Conservation (phyloP, 2,888 invertebrate genomes). For the Norana najaformis region DNA sequence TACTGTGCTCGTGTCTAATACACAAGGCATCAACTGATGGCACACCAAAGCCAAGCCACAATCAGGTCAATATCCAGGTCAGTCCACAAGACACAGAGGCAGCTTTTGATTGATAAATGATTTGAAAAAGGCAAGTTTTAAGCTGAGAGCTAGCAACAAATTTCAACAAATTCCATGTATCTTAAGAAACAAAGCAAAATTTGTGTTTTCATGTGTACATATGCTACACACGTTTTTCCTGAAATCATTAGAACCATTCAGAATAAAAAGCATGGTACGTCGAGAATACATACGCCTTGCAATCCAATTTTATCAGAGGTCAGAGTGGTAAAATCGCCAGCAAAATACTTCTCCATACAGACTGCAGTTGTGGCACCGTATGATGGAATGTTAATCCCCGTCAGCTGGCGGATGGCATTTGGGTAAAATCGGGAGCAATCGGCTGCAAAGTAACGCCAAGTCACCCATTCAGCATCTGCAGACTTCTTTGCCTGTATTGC, state of each 20-base stretch:
- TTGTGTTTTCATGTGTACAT: too few species aligned
- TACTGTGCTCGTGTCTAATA: too few species aligned
- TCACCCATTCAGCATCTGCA: conserved; percentile 16
- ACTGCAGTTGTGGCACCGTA: conserved; percentile 15
- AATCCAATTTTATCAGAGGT: conserved; percentile 1
- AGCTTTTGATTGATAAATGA: too few species aligned
- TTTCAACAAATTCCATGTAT: neutral
- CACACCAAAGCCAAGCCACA: too few species aligned
- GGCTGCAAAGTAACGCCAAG: conserved; percentile 28
- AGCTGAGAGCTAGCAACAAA: too few species aligned
- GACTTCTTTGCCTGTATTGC: conserved; percentile 22
- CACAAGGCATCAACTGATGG: too few species aligned
- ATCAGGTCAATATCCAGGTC: too few species aligned
- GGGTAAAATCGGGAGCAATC: conserved; percentile 29
- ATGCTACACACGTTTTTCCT: neutral
- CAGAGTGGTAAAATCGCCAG: neutral
- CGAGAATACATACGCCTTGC: neutral
- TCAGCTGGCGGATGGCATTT: neutral
- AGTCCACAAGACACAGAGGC: too few species aligned
- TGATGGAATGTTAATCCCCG: neutral
- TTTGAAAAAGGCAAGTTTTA: too few species aligned
- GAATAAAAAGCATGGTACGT: neutral
- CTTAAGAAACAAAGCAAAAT: neutral
- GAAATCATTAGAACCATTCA: neutral
- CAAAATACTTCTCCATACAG: conserved; percentile 15